These are phyloP conservation scores for Eudyptes chrysolophus DNA, from an alignment of 2,113 vertebrate genomes.

Conservation along the genomic window DNA sequence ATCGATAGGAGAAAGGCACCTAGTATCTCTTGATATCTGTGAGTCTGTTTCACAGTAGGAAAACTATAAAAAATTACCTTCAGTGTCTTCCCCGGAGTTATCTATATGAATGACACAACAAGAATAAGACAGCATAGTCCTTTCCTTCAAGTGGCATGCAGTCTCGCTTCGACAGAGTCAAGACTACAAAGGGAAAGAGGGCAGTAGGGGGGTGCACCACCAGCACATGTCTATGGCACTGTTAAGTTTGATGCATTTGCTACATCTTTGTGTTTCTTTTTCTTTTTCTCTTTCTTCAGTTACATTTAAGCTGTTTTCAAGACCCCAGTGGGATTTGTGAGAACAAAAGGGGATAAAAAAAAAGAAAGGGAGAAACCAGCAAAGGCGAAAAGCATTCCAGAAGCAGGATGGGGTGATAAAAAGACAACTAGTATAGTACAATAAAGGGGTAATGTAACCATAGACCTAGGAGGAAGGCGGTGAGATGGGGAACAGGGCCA, in stretches of 20 bases:
- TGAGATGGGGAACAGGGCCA: background rate
- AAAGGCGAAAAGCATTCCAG: background rate
- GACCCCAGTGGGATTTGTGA: background rate
- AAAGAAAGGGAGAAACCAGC: background rate
- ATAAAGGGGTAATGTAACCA: background rate
- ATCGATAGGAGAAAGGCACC: background rate
- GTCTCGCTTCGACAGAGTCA: background rate
- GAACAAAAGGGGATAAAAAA: background rate
- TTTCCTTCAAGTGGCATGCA: background rate
- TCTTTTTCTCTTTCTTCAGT: background rate
- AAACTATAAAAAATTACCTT: background rate
- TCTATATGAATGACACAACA: background rate
- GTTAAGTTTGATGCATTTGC: constrained; percentile 1
- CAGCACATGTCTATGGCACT: background rate
- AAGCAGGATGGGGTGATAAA: background rate
- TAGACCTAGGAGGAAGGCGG: background rate
- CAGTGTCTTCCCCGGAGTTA: background rate
- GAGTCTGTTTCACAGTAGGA: background rate
- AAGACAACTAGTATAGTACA: background rate
- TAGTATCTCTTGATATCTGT: background rate
- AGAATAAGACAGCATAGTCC: background rate
- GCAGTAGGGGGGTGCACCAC: background rate
- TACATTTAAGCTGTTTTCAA: constrained; percentile 4
- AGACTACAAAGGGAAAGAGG: constrained; percentile 18
- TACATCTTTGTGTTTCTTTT: background rate